Base-by-base conservation (phyloP, 1,140 invertebrate genomes). In the Penaeus chinensis region DNA sequence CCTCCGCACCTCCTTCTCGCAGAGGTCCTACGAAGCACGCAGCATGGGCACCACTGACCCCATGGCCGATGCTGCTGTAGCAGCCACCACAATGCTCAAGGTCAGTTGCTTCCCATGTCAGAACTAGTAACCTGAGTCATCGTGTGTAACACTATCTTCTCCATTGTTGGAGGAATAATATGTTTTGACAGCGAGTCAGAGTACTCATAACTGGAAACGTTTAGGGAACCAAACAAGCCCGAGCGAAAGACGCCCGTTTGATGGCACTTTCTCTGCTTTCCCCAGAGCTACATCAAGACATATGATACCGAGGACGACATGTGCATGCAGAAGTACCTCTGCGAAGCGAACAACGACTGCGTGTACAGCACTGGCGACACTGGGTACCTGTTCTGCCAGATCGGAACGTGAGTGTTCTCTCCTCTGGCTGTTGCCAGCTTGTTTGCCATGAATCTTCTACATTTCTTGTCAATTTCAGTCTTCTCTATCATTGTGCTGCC, bases 1-100 rank as follows among this genome's bases (percentile, higher is more conserved):
- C 62, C 93, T 98, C 90, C 97, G 97, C 92, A 97, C 96, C 13
- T 97, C 96, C 54, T 97, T 98, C 93, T 97, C 96, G 13, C 96
- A 98, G 92, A 95, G 97, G 89, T 97, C 96, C 10, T 91, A 97
- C 86, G 93, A 95, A 0, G 96, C 96, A 37, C 94, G 96, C 71
- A 96, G 95, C 60, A 93, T 97, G 85, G 97, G 97, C 86, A 95
- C 94, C 91, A 96, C 96, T 91, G 96, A 97, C 92, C 95, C 95
- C 7, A 94, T 97, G 61, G 96, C 96, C 89, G 96, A 98, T 91
- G 96, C 96, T 22, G 95, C 96, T 4, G 94, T 97, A 62, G 96
- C 97, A 65, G 95, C 96, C 16, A 95, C 97, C 90, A 94, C 96
- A 62, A 96, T 97, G 94, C 93, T 97, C 87, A 97, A 98, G 94